These are phyloP conservation scores for Scaptomyza graminum DNA, from an alignment of 1,140 invertebrate genomes.

Conservation along the genomic window DNA sequence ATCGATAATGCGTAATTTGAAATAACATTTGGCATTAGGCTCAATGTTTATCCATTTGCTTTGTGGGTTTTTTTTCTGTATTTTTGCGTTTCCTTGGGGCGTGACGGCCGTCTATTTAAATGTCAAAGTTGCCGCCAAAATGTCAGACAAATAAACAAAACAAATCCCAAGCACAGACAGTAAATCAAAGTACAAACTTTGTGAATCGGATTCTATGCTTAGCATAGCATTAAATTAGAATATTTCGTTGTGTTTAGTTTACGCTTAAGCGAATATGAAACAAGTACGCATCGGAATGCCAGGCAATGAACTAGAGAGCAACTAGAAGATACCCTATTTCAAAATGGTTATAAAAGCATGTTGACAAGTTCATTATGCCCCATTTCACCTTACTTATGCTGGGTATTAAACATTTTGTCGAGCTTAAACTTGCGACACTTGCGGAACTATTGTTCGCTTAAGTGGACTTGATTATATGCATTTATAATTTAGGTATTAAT, in stretches of 20 bases:
- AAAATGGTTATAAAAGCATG: too few relatives aligned
- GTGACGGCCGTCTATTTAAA: conserved; percentile 34
- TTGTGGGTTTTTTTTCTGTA: conserved; percentile 9
- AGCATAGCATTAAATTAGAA: conserved; percentile 42
- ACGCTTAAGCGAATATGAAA: conserved; percentile 46
- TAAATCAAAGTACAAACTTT: conserved; percentile 26
- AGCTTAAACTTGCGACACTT: neutral
- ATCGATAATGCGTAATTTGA: conserved; percentile 34
- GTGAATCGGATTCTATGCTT: conserved; percentile 32
- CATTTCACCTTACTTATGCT: too few relatives aligned
- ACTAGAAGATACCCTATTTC: neutral
- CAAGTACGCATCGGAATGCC: conserved; percentile 11
- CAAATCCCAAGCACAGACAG: conserved; percentile 15
- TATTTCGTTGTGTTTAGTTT: conserved; percentile 31
- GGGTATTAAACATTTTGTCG: neutral
- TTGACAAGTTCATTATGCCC: neutral
- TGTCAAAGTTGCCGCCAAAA: conserved; percentile 51
- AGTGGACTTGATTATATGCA: conserved; percentile 6
- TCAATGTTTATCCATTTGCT: conserved; percentile 1
- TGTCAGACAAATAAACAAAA: conserved; percentile 35
- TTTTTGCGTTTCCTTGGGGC: conserved; percentile 22
- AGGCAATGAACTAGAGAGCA: neutral
- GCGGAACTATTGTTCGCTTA: neutral
- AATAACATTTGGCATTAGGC: conserved; percentile 21
- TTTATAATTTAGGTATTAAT: neutral